Evolutionary conservation across 2,113 vertebrate species (phyloP).

Genomic region (Heptranchias perlo): DNA sequence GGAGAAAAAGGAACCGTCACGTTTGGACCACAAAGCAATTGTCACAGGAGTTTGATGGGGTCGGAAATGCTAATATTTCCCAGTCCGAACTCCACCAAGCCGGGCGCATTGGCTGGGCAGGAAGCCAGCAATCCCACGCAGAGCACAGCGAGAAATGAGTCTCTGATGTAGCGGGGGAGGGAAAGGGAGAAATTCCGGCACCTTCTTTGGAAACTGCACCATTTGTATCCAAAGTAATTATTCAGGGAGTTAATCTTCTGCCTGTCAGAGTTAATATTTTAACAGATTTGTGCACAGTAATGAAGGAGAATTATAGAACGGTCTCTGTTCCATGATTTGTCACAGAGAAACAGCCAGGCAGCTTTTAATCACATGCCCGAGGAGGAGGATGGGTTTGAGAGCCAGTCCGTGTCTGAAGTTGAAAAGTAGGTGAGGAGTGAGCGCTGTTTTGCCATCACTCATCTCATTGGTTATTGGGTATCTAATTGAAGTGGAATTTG

Average conservation of each 20-base stretch:
- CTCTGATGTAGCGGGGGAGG: not conserved
- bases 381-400: not conserved
- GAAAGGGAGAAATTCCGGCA: not conserved
- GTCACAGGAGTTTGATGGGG: not conserved
- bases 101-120: not conserved
- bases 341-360: not conserved
- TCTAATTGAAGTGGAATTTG: not conserved
- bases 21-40: not conserved
- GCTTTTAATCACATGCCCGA: not conserved
- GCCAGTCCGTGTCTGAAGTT: not conserved
- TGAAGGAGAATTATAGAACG: not conserved
- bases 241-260: not conserved
- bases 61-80: not conserved
- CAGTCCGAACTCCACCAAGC: not conserved
- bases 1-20: not conserved
- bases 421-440: not conserved
- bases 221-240: not conserved
- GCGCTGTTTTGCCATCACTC: not conserved
- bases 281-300: slow-evolving; percentile 5
- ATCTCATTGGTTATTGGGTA: not conserved
- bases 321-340: not conserved
- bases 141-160: not conserved
- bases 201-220: not conserved
- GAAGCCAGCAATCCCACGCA: not conserved
- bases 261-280: slow-evolving; percentile 24